Evolutionary conservation across 2,888 invertebrate species (phyloP), one percentile per base, ranked within the genome.

Genomic region (Amphiduros pacificus): DNA sequence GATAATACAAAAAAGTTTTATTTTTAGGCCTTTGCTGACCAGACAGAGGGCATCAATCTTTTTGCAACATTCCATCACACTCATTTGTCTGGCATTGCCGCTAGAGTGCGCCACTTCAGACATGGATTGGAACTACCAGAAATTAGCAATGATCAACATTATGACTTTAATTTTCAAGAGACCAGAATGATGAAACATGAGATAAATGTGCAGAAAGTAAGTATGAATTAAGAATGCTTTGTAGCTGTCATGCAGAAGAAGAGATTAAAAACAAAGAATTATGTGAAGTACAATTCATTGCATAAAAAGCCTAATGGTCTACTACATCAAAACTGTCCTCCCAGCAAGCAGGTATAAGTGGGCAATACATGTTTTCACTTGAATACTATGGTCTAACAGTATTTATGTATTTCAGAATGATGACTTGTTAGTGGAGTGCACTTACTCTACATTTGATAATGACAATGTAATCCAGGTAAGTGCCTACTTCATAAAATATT

Each of bases 111-210:
- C 26, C 51, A 51, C 17, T 22, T 51, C 26, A 22, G 24, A 17
- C 26, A 51, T 6, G 51, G 51, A 22, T 24, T 22, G 20, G 51
- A 51, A 17, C 51, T 51, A 27, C 51, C 51, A 4, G 24, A 22
- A 5, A 22, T 51, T n/a, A 17, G 24, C 3, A 51, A 17, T 4
- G 51, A 51, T 28, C 24, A 51, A 17, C 27, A 24, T n/a, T 51
- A 51, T 17, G 51, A 51, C 28, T 51, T 51, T 24, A 17, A 51
- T 6, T 51, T 51, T 27, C 51, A 51, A 17, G 44, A 44, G 44
- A 44, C 44, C 4, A 44, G 44, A 17, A 44, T 22, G 6, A n/a
- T 44, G 6, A 5, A n/a, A 44, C 6, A 44, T 20, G 44, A 44
- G 44, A 44, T n/a, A 22, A 44, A 20, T 20, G 6, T 44, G 44